phyloP scores from a whole-genome alignment of 2,113 vertebrate genomes.

The Balaeniceps rex region DNA sequence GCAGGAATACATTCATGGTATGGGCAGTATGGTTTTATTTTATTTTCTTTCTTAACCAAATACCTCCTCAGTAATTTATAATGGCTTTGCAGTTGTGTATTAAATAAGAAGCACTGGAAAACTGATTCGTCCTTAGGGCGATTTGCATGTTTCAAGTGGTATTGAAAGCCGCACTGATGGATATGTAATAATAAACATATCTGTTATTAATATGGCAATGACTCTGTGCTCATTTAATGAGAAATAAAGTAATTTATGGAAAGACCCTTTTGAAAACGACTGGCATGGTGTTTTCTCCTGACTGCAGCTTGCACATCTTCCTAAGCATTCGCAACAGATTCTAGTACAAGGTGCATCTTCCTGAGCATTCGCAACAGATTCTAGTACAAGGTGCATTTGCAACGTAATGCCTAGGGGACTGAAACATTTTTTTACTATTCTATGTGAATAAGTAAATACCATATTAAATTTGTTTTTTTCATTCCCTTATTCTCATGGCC shows the following conservation, averaged over 20 bases:
- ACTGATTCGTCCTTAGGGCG: constrained; percentile 89
- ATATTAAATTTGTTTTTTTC: not conserved
- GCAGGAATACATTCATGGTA: constrained; percentile 71
- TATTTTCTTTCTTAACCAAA: constrained; percentile 86
- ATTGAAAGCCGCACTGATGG: constrained; percentile 97
- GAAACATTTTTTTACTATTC: not conserved
- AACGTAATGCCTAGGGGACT: not conserved
- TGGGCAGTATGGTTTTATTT: constrained; percentile 78
- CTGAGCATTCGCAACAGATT: not conserved
- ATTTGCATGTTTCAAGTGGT: constrained; percentile 95
- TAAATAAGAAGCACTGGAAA: constrained; percentile 98
- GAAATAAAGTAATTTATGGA: constrained; percentile 84
- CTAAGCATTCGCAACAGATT: not conserved
- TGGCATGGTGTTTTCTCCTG: constrained; percentile 74
- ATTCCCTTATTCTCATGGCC: not conserved
- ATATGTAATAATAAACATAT: constrained; percentile 99
- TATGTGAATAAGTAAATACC: not conserved
- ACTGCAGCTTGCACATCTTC: not conserved
- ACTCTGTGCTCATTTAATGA: constrained; percentile 82
- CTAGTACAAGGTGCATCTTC: not conserved
- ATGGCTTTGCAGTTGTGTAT: constrained; percentile 90
- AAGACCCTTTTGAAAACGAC: constrained; percentile 69
- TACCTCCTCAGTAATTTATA: constrained; percentile 93
- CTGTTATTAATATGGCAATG: constrained; percentile 89
- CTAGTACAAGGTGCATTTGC: not conserved